Conservation (phyloP, 2,888 invertebrate genomes). For the Nebria brevicollis region DNA sequence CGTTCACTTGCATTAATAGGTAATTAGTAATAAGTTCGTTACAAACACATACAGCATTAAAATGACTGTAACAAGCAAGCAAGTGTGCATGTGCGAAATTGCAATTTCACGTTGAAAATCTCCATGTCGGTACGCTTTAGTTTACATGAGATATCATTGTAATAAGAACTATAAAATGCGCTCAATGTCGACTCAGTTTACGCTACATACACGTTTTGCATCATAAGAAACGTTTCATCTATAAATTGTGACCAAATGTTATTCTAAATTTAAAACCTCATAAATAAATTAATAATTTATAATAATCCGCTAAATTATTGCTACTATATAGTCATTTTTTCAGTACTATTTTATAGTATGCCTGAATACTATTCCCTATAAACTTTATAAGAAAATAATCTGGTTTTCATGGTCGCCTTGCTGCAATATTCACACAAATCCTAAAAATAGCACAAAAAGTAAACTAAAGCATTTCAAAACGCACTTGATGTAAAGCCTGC, state of each 20-base stretch:
- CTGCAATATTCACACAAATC: not conserved
- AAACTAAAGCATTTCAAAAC: not conserved
- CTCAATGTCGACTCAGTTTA: not conserved
- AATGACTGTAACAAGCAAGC: not conserved
- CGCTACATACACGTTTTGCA: too few relatives aligned
- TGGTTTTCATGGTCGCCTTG: not conserved
- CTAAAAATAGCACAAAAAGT: slow-evolving; percentile 4
- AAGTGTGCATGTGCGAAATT: slow-evolving; percentile 20
- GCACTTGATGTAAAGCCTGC: not conserved
- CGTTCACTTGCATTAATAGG: slow-evolving; percentile 33
- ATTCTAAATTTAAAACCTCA: too few relatives aligned
- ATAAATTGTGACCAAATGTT: too few relatives aligned
- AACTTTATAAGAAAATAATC: too few relatives aligned
- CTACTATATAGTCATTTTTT: too few relatives aligned
- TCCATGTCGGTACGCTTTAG: not conserved
- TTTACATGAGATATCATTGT: not conserved
- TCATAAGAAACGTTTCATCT: too few relatives aligned
- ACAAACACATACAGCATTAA: not conserved
- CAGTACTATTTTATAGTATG: too few relatives aligned
- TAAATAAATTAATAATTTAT: too few relatives aligned
- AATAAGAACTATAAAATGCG: not conserved
- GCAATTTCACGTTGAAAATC: slow-evolving; percentile 20
- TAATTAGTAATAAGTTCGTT: slow-evolving; percentile 21
- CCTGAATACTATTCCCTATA: too few relatives aligned
- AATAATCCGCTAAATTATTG: too few relatives aligned